A percentile compares a stretch with the other conserved stretches of the same genome.
Evolutionary conservation across 2,888 invertebrate species (phyloP).

Genomic region (Zygogramma bicolorata): DNA sequence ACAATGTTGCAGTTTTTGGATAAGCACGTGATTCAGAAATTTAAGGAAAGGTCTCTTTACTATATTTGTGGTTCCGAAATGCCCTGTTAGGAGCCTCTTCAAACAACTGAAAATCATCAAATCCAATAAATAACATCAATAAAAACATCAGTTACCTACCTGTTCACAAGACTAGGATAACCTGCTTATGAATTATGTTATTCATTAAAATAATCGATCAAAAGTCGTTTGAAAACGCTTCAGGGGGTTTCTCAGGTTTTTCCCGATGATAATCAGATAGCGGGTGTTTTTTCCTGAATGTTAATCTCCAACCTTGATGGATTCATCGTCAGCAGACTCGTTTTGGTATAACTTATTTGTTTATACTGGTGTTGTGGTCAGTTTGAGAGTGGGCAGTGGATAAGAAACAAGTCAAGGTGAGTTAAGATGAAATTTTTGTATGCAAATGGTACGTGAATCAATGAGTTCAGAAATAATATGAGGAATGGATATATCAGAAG

Average conservation of each 20-base stretch:
- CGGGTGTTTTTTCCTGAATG: neutral
- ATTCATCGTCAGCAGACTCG: neutral
- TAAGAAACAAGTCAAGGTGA: neutral
- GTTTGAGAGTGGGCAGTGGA: neutral
- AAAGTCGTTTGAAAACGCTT: neutral
- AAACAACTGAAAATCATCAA: neutral
- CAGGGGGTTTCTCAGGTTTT: neutral
- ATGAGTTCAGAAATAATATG: neutral
- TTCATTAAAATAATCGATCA: neutral
- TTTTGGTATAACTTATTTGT: neutral
- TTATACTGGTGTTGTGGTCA: neutral
- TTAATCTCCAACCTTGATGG: neutral
- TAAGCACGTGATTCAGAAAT: too few relatives aligned
- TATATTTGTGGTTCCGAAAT: too few relatives aligned
- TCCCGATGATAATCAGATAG: neutral
- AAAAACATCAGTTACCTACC: neutral
- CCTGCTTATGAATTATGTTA: too few relatives aligned
- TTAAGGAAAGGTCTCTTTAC: too few relatives aligned
- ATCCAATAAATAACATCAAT: neutral
- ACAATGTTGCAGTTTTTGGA: too few relatives aligned
- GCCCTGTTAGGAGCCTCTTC: neutral
- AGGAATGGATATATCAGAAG: neutral
- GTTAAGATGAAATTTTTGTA: neutral
- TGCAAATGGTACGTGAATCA: neutral
- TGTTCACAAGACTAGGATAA: neutral